phyloP scores from a whole-genome alignment of 1,140 invertebrate species.

The Drosophila mauritiana region DNA sequence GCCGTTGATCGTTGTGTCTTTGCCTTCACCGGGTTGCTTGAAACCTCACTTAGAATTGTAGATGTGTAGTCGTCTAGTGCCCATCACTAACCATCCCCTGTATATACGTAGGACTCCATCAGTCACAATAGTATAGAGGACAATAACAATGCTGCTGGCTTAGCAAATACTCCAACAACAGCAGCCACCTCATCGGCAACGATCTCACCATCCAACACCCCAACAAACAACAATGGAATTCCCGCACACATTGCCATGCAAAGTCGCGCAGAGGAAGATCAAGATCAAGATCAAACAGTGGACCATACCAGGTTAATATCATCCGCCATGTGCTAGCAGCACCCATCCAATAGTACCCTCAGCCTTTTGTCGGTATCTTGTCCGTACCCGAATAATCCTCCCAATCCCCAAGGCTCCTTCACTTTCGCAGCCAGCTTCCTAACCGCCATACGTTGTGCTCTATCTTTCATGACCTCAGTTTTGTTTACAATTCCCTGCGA shows the following conservation, averaged over 20 bases:
- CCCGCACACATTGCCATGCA: background rate
- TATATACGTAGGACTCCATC: slow-evolving; percentile 58
- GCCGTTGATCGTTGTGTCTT: background rate
- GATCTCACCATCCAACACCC: slow-evolving; percentile 16
- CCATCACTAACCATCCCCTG: slow-evolving; percentile 5
- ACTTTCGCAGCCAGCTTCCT: background rate
- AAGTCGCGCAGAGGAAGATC: slow-evolving; percentile 8
- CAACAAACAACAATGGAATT: slow-evolving; percentile 16
- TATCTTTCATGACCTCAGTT: slow-evolving; percentile 62
- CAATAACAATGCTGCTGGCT: slow-evolving; percentile 55
- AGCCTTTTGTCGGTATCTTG: slow-evolving; percentile 16
- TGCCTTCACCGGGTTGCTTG: background rate
- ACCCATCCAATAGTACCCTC: slow-evolving; percentile 4
- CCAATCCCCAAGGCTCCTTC: background rate
- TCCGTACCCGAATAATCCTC: slow-evolving; percentile 7
- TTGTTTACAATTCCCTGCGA: slow-evolving; percentile 80
- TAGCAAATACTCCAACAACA: slow-evolving; percentile 18
- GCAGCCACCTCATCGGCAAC: slow-evolving; percentile 7
- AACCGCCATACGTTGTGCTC: slow-evolving; percentile 28
- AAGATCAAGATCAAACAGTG: slow-evolving; percentile 20
- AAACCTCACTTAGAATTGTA: background rate
- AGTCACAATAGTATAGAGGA: slow-evolving; percentile 63
- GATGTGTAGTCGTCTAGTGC: background rate
- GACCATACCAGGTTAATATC: slow-evolving; percentile 72
- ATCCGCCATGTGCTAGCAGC: slow-evolving; percentile 13